phyloP scores from a whole-genome alignment of 2,113 vertebrate species.

The Microcebus lehilahytsara region DNA sequence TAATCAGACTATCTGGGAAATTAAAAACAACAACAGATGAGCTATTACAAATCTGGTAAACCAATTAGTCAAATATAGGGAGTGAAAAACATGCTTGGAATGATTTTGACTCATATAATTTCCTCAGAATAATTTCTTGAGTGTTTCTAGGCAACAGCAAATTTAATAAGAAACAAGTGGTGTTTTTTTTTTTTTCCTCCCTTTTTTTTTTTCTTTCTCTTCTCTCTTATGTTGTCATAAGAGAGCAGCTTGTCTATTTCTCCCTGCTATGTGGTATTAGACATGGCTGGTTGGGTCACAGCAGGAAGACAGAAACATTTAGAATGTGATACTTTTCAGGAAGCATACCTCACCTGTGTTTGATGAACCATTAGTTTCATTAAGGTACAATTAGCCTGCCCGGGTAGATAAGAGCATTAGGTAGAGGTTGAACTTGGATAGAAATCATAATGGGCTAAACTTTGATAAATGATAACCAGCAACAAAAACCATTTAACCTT shows the following conservation, averaged over 20 bases:
- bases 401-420: neutral
- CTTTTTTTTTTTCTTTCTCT: neutral
- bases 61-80: constrained; percentile 49
- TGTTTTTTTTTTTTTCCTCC: neutral
- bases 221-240: neutral
- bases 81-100: constrained; percentile 61
- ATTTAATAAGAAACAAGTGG: constrained; percentile 62
- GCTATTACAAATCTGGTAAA: constrained; percentile 54
- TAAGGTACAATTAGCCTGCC: neutral
- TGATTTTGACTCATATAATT: constrained; percentile 63
- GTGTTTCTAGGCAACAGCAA: constrained; percentile 71
- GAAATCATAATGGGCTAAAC: neutral
- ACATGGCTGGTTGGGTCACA: neutral
- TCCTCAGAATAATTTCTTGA: constrained; percentile 57
- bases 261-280: neutral
- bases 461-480: neutral
- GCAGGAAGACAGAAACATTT: neutral
- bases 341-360: neutral
- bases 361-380: neutral
- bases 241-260: neutral
- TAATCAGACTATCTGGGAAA: constrained; percentile 49
- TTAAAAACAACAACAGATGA: constrained; percentile 71
- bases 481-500: neutral
- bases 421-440: neutral
- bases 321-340: neutral